Percentiles rank a stretch among this genome's conserved stretches.
phyloP scores from a whole-genome alignment of 2,888 invertebrate species.

The Synergus itoensis region DNA sequence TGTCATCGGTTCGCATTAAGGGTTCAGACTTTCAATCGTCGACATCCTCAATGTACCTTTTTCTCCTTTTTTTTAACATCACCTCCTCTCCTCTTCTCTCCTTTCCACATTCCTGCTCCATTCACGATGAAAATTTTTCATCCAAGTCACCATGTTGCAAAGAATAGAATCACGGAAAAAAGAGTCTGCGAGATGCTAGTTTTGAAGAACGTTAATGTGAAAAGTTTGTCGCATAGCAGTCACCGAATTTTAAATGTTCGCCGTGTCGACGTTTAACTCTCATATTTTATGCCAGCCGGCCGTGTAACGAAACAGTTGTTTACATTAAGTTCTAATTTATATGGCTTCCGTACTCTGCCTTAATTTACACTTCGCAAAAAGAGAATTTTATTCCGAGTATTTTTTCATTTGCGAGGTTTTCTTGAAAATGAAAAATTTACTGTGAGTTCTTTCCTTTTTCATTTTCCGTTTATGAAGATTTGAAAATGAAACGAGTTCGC shows the following conservation, averaged over 20 bases:
- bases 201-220: conserved; percentile 13
- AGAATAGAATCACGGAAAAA: conserved; percentile 16
- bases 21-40: conserved; percentile 59
- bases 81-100: conserved; percentile 42
- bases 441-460: too few relatives aligned
- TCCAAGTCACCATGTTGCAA: background rate
- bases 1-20: conserved; percentile 58
- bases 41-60: conserved; percentile 47
- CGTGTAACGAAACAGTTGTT: conserved; percentile 32
- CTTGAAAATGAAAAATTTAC: background rate
- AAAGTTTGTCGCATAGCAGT: conserved; percentile 17
- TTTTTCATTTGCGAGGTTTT: background rate
- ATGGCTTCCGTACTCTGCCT: background rate
- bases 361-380: conserved; percentile 16
- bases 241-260: conserved; percentile 24
- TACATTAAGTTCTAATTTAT: conserved; percentile 35
- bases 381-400: background rate
- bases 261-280: conserved; percentile 18
- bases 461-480: background rate
- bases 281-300: conserved; percentile 27
- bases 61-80: conserved; percentile 46
- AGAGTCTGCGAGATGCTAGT: background rate
- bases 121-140: conserved; percentile 50
- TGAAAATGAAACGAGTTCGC: background rate
- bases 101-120: conserved; percentile 63